Percentiles rank a stretch among this genome's conserved stretches.
phyloP scores from a whole-genome alignment of 2,113 vertebrate species.

The Puntigrus tetrazona region DNA sequence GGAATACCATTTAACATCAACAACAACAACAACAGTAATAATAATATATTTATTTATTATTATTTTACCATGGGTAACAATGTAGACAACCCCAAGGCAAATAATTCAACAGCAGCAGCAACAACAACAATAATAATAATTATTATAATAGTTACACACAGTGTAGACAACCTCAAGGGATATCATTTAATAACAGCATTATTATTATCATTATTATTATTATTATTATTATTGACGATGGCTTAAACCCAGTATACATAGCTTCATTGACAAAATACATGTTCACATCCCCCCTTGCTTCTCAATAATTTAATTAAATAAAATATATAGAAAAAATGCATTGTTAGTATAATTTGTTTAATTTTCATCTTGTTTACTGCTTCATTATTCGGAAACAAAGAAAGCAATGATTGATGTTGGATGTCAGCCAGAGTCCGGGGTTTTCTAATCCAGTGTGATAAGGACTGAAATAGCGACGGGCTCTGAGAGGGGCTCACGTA shows the following conservation, averaged over 20 bases:
- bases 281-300: slow-evolving; percentile 48
- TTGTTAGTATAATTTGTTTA: not conserved
- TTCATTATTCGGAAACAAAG: slow-evolving; percentile 3
- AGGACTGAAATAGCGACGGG: slow-evolving; percentile 29
- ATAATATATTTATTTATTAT: not conserved
- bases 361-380: not conserved
- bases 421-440: slow-evolving; percentile 8
- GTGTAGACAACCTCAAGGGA: not conserved
- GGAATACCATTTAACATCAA: not conserved
- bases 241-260: not conserved
- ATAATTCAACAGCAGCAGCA: no score
- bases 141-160: no score
- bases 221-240: no score
- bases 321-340: not conserved
- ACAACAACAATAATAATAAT: no score
- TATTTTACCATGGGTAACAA: not conserved
- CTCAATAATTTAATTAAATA: not conserved
- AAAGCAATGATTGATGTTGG: not conserved
- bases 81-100: not conserved
- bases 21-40: not conserved
- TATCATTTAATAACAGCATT: not conserved
- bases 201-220: no score
- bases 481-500: slow-evolving; percentile 4
- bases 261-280: slow-evolving; percentile 40
- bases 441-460: slow-evolving; percentile 23